Evolutionary conservation across 2,888 invertebrate species (phyloP).

Genomic region (Nyleta sp.): DNA sequence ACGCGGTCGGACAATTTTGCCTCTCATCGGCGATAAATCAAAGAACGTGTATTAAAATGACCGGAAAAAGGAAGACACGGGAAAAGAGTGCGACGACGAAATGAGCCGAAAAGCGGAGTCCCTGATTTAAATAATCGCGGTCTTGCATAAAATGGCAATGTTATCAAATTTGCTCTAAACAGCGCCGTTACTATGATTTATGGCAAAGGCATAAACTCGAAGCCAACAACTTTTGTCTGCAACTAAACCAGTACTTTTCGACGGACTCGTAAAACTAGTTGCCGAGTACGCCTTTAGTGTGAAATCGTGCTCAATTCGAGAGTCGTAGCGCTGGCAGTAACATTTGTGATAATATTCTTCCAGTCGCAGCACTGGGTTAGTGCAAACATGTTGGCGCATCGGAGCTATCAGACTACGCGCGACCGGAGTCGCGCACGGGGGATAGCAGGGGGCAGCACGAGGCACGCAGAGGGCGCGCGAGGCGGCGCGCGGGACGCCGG

Average conservation of each 20-base stretch:
- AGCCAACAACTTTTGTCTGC: conserved; percentile 57
- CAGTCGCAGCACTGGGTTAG: conserved; percentile 72
- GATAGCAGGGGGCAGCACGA: conserved; percentile 17
- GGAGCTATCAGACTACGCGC: conserved; percentile 35
- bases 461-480: conserved; percentile 25
- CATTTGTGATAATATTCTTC: conserved; percentile 58
- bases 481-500: conserved; percentile 22
- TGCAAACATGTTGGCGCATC: conserved; percentile 73
- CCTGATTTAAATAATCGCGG: conserved; percentile 51
- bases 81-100: neutral
- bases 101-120: neutral
- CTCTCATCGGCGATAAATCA: conserved; percentile 10
- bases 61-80: neutral
- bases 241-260: conserved; percentile 56
- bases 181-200: conserved; percentile 52
- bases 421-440: conserved; percentile 21
- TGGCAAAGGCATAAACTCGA: conserved; percentile 46
- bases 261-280: conserved; percentile 62
- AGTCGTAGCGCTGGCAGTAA: conserved; percentile 52
- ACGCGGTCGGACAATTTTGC: neutral
- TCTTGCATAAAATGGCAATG: conserved; percentile 33
- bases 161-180: conserved; percentile 56
- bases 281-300: conserved; percentile 47
- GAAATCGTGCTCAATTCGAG: conserved; percentile 57
- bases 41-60: neutral